Conservation (phyloP, 2,797 vertebrate species). For the Trematomus bernacchii region DNA sequence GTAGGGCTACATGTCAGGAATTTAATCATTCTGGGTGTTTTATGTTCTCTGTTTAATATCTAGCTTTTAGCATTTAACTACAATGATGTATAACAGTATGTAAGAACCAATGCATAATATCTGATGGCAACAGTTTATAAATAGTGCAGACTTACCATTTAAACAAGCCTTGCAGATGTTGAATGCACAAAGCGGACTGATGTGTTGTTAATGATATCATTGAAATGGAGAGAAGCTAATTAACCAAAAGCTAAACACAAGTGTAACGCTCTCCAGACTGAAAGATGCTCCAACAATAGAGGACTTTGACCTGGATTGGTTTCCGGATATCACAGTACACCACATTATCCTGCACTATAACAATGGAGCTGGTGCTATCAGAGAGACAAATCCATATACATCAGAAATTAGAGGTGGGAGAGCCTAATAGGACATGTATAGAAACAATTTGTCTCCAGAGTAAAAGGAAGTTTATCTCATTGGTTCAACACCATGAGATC, state of each 20-base stretch:
- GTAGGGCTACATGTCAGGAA: background rate
- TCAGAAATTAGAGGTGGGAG: background rate
- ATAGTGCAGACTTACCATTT: background rate
- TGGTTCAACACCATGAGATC: background rate
- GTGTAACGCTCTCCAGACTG: background rate
- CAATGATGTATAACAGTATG: background rate
- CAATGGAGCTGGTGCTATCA: background rate
- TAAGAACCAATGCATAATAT: background rate
- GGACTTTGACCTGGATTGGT: background rate
- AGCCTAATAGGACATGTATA: background rate
- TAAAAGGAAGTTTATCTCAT: background rate
- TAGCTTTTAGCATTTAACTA: background rate
- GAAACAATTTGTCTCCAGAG: background rate
- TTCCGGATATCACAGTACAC: too few species aligned
- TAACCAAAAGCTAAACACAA: background rate
- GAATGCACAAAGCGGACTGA: background rate
- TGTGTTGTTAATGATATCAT: background rate
- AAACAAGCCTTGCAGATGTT: background rate
- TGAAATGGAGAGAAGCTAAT: background rate
- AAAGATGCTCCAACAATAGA: slow-evolving; percentile 1
- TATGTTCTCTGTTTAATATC: slow-evolving; percentile 2
- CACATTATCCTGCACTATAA: background rate
- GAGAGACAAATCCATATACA: background rate
- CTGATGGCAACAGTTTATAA: background rate
- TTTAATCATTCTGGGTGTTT: background rate